A percentile compares a stretch with the other conserved stretches of the same genome.
These are phyloP conservation scores for Daboia siamensis DNA, from an alignment of 2,113 vertebrate species.

Conservation along the genomic window DNA sequence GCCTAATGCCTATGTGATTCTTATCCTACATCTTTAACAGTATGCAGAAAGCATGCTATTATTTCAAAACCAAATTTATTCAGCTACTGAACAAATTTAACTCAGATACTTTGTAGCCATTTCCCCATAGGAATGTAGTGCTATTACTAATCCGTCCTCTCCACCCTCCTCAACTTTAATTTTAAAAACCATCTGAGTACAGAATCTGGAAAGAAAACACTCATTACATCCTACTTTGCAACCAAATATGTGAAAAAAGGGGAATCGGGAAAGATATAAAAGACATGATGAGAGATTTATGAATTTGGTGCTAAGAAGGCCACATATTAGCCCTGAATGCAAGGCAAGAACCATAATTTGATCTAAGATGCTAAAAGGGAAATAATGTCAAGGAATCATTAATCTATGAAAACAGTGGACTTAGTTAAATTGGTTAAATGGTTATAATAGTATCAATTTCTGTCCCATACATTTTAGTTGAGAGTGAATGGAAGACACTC, in stretches of 20 bases:
- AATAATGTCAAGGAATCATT: slow-evolving; percentile 19
- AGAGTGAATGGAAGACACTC: background rate
- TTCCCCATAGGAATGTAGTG: slow-evolving; percentile 13
- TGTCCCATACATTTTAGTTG: background rate
- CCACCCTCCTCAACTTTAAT: slow-evolving; percentile 22
- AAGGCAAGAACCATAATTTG: slow-evolving; percentile 27
- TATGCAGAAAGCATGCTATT: background rate
- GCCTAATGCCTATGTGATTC: background rate
- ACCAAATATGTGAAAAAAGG: background rate
- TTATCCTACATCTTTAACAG: background rate
- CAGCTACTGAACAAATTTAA: slow-evolving; percentile 10
- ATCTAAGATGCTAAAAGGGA: slow-evolving; percentile 26
- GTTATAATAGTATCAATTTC: background rate
- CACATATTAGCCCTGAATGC: background rate
- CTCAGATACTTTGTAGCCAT: background rate
- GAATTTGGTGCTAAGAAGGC: background rate
- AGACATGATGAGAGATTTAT: slow-evolving; percentile 5
- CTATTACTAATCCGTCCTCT: slow-evolving; percentile 28
- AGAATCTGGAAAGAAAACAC: slow-evolving; percentile 3
- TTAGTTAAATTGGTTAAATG: slow-evolving; percentile 39
- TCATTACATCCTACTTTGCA: background rate
- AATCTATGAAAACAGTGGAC: slow-evolving; percentile 18
- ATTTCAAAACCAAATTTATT: slow-evolving; percentile 29
- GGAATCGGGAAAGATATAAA: background rate
- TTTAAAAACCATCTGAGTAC: slow-evolving; percentile 32